Conservation (phyloP, 2,888 invertebrate genomes). For the Coenonympha glycerion region DNA sequence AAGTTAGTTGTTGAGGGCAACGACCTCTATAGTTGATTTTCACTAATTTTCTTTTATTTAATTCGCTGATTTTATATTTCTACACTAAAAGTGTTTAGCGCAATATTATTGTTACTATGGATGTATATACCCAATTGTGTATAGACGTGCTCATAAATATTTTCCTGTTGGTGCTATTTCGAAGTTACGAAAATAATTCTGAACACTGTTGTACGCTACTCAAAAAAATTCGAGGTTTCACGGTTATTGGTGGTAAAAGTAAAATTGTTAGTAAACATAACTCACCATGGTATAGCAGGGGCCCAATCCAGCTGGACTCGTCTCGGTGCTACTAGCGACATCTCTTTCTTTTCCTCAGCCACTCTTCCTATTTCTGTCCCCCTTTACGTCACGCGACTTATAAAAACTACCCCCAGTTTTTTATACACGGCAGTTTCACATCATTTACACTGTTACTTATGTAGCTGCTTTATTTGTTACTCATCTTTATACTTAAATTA, state of each 20-base stretch:
- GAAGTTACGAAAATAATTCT: too few species aligned
- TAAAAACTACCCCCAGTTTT: background rate
- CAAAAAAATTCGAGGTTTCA: too few species aligned
- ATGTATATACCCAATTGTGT: too few species aligned
- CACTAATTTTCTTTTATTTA: slow-evolving; percentile 14
- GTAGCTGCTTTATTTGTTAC: background rate
- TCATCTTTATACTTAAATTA: background rate
- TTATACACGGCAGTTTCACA: background rate
- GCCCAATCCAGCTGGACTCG: slow-evolving; percentile 66
- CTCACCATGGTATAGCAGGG: slow-evolving; percentile 64
- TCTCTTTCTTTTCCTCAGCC: slow-evolving; percentile 38
- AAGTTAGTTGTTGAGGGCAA: slow-evolving; percentile 54
- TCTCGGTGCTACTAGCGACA: slow-evolving; percentile 67
- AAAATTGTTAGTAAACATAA: too few species aligned
- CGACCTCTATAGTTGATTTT: slow-evolving; percentile 44
- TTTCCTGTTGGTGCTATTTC: too few species aligned
- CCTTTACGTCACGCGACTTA: background rate
- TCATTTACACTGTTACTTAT: background rate
- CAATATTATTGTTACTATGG: too few species aligned
- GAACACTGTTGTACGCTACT: too few species aligned
- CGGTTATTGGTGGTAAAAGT: too few species aligned
- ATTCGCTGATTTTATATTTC: background rate
- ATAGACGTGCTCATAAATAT: too few species aligned
- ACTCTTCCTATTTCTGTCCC: slow-evolving; percentile 27
- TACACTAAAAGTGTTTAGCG: too few species aligned